These are phyloP conservation scores for Epistrophella euchroma DNA, from an alignment of 2,888 invertebrate genomes.

Conservation along the genomic window DNA sequence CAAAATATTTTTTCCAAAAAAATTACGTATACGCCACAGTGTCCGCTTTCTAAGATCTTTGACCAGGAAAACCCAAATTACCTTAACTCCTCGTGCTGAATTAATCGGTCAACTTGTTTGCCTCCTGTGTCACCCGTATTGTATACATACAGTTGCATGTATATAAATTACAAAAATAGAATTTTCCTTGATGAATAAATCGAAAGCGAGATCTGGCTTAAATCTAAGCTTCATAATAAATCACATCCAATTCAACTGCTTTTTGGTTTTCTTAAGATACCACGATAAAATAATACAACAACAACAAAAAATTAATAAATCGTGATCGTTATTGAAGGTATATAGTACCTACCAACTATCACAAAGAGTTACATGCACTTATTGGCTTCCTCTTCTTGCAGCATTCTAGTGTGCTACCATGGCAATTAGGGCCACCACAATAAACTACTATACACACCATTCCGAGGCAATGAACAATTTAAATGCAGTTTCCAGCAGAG, in stretches of 20 bases:
- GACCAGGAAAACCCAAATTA: slow-evolving; percentile 66
- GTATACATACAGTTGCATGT: not conserved
- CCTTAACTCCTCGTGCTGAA: slow-evolving; percentile 55
- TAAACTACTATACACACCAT: slow-evolving; percentile 55
- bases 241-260: slow-evolving; percentile 35
- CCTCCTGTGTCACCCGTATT: slow-evolving; percentile 21
- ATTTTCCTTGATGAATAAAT: slow-evolving; percentile 59
- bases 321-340: slow-evolving; percentile 65
- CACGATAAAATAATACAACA: slow-evolving; percentile 37
- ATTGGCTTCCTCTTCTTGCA: slow-evolving; percentile 57
- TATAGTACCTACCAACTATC: not conserved
- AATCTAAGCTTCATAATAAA: slow-evolving; percentile 50
- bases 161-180: slow-evolving; percentile 42
- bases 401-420: slow-evolving; percentile 55
- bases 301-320: slow-evolving; percentile 66
- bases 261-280: slow-evolving; percentile 1
- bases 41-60: slow-evolving; percentile 55
- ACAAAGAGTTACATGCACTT: slow-evolving; percentile 60
- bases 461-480: slow-evolving; percentile 55
- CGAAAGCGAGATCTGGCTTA: not conserved
- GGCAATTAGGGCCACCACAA: slow-evolving; percentile 67
- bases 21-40: slow-evolving; percentile 67
- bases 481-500: slow-evolving; percentile 65
- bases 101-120: slow-evolving; percentile 50
- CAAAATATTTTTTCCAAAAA: slow-evolving; percentile 39